Evolutionary conservation across 2,888 invertebrate species (phyloP).

Genomic region (Xylophagus ater): DNA sequence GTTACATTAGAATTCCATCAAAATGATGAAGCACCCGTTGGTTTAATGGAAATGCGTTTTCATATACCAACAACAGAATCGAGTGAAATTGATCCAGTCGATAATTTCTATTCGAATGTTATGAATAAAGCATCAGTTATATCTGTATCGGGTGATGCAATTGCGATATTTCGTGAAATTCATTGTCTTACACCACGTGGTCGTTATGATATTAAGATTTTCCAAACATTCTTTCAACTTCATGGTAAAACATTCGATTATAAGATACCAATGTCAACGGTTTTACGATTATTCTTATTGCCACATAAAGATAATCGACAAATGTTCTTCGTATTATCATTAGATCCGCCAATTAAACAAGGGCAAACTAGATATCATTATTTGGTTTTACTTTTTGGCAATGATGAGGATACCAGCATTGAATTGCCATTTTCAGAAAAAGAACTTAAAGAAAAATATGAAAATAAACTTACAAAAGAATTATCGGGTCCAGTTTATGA

Average conservation of each 20-base stretch:
- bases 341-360: constrained; percentile 99
- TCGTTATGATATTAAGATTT: constrained; percentile 88
- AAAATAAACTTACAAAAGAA: constrained; percentile 81
- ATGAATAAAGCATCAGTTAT: constrained; percentile 97
- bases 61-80: constrained; percentile 89
- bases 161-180: constrained; percentile 92
- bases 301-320: constrained; percentile 97
- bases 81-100: constrained; percentile 83
- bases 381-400: constrained; percentile 84
- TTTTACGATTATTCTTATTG: constrained; percentile 82
- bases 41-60: constrained; percentile 94
- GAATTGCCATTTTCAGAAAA: constrained; percentile 87
- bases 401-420: constrained; percentile 86
- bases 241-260: constrained; percentile 99
- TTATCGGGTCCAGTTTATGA: constrained; percentile 89
- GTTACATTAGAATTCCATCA: constrained; percentile 97
- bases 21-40: constrained; percentile 97
- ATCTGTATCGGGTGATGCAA: constrained; percentile 94
- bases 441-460: constrained; percentile 87
- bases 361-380: constrained; percentile 98
- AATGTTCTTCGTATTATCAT: constrained; percentile 94
- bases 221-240: constrained; percentile 78
- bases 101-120: constrained; percentile 94
- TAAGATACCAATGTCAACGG: constrained; percentile 97
- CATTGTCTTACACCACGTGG: constrained; percentile 93